Evolutionary conservation across 2,888 invertebrate genomes (phyloP), one percentile per base, ranked within the genome.

Genomic region (Papilio elwesi): DNA sequence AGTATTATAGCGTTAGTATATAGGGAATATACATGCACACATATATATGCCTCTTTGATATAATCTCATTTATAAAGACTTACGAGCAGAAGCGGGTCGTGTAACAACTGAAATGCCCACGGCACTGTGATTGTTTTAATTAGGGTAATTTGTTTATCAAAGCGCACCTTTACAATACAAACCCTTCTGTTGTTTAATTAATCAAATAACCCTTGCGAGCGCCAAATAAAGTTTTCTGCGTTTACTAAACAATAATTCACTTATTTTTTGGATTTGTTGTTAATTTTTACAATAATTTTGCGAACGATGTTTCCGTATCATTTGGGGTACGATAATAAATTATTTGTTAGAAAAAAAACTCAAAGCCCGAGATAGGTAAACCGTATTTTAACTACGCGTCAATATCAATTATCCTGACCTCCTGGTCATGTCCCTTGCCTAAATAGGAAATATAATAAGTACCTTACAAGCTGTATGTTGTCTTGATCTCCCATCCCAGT

Each of bases 141-240:
- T 48, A 68, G 47, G 55, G 47, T 59, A 68, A 68, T 68, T 68
- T 68, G 68, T 68, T 62, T 43, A 62, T 68, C 68, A 68, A 68
- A 57, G 47, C 68, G 48, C 53, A 67, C 67, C 55, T 67, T 67
- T 15, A 67, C 38, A 55, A 47, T 53, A 52, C 26, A 53, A 67
- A 67, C 53, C 43, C 67, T 38, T 59, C 38, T 67, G 53, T 55
- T 67, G 59, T 68, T 59, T 49, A 49, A 51, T 68, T 57, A 69
- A 69, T 69, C 68, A 62, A 59, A 62, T 51, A n/a, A 36, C 51
- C 36, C 48, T 68, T 48, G n/a, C 59, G 15, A 52, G 59, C 10
- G 15, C 15, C 6, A 43, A 43, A n/a, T 11, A 43, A 62, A 62
- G 43, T 62, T 43, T 15, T 59, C 8, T 9, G n/a, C n/a, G n/a